phyloP scores from a whole-genome alignment of 2,888 invertebrate genomes.

The Campoletis raptor region DNA sequence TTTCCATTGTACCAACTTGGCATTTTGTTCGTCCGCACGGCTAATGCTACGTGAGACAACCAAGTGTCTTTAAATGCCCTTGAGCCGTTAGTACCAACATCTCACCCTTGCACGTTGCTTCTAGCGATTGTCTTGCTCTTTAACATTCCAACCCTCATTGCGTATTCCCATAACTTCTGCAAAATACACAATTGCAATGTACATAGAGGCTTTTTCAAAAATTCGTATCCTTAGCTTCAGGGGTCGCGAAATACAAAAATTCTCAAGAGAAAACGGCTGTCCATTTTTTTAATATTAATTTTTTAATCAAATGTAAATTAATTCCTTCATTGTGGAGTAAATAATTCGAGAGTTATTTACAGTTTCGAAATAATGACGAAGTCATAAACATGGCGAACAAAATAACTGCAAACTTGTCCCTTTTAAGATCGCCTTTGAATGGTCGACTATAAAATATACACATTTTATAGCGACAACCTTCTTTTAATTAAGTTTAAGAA shows the following conservation, averaged over 20 bases:
- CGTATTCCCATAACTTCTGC: constrained; percentile 40
- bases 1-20: constrained; percentile 38
- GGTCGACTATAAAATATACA: background rate
- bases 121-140: constrained; percentile 18
- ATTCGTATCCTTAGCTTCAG: background rate
- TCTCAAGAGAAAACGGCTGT: background rate
- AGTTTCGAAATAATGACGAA: background rate
- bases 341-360: background rate
- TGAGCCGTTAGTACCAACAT: constrained; percentile 42
- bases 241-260: background rate
- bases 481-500: constrained; percentile 82
- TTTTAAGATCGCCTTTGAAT: background rate
- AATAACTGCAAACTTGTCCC: background rate
- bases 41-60: constrained; percentile 18
- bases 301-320: background rate
- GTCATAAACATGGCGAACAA: background rate
- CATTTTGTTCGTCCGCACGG: constrained; percentile 22
- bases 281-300: background rate
- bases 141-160: constrained; percentile 47
- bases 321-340: background rate
- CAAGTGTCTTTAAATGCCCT: constrained; percentile 23
- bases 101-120: constrained; percentile 13
- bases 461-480: background rate
- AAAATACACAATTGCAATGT: background rate
- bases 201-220: background rate